phyloP scores from a whole-genome alignment of 2,888 invertebrate species.

The Andrena praecox region DNA sequence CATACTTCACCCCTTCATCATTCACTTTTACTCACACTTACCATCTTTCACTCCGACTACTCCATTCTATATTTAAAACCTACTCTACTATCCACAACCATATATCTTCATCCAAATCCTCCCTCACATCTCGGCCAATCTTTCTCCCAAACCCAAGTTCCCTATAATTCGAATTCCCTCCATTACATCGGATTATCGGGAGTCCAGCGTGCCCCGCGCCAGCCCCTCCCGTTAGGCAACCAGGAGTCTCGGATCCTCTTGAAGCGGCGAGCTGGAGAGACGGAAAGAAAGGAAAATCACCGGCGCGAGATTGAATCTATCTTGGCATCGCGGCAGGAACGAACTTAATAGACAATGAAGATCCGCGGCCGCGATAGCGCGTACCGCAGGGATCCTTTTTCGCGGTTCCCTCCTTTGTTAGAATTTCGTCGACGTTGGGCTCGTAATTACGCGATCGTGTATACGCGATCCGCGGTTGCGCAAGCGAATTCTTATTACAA shows the following conservation, averaged over 20 bases:
- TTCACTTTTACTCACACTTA: too few species aligned
- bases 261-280: background rate
- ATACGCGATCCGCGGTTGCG: conserved; percentile 25
- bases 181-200: too few species aligned
- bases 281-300: background rate
- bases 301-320: conserved; percentile 50
- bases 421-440: conserved; percentile 35
- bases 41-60: too few species aligned
- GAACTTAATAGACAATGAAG: conserved; percentile 61
- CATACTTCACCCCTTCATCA: too few species aligned
- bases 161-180: too few species aligned
- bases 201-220: too few species aligned
- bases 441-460: conserved; percentile 43
- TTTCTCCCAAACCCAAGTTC: too few species aligned
- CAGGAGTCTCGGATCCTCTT: conserved; percentile 8
- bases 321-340: conserved; percentile 16
- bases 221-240: conserved; percentile 3
- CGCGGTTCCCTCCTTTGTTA: conserved; percentile 54
- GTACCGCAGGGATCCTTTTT: conserved; percentile 47
- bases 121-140: too few species aligned
- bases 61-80: too few species aligned
- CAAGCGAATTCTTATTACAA: conserved; percentile 41
- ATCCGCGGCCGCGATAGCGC: conserved; percentile 47
- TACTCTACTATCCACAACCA: too few species aligned
- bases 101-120: too few species aligned